Conservation (phyloP, 2,888 invertebrate species). For the Fragum whitleyi region DNA sequence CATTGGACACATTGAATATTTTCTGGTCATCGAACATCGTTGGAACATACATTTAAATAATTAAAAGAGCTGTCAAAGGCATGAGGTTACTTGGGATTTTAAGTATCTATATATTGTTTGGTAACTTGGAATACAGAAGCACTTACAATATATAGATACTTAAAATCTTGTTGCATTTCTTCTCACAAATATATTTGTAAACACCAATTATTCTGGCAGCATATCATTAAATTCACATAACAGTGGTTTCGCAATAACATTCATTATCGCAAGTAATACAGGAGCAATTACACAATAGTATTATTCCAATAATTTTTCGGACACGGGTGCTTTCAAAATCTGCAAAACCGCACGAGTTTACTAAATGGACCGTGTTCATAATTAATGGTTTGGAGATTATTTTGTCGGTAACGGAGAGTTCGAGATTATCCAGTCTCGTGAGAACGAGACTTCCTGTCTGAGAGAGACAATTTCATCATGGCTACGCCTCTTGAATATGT, state of each 20-base stretch:
- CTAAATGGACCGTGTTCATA: background rate
- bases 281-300: slow-evolving; percentile 7
- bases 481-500: slow-evolving; percentile 24
- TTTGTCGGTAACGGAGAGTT: background rate
- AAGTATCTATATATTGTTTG: too few relatives aligned
- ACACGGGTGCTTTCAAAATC: slow-evolving; percentile 3
- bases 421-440: slow-evolving; percentile 29
- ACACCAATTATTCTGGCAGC: background rate
- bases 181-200: background rate
- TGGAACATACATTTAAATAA: too few relatives aligned
- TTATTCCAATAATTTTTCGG: slow-evolving; percentile 3
- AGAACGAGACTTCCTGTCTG: slow-evolving; percentile 27
- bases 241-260: background rate
- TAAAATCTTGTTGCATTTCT: too few relatives aligned
- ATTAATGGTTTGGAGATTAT: slow-evolving; percentile 21
- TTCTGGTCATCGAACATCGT: too few relatives aligned
- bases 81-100: too few relatives aligned
- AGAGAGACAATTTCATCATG: slow-evolving; percentile 17
- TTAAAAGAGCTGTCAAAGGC: too few relatives aligned
- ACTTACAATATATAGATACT: too few relatives aligned
- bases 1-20: too few relatives aligned
- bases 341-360: background rate
- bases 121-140: too few relatives aligned
- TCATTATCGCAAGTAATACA: slow-evolving; percentile 2
- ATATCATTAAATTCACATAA: slow-evolving; percentile 8